Conservation (phyloP, 1,140 invertebrate species). For the Grapholita molesta region DNA sequence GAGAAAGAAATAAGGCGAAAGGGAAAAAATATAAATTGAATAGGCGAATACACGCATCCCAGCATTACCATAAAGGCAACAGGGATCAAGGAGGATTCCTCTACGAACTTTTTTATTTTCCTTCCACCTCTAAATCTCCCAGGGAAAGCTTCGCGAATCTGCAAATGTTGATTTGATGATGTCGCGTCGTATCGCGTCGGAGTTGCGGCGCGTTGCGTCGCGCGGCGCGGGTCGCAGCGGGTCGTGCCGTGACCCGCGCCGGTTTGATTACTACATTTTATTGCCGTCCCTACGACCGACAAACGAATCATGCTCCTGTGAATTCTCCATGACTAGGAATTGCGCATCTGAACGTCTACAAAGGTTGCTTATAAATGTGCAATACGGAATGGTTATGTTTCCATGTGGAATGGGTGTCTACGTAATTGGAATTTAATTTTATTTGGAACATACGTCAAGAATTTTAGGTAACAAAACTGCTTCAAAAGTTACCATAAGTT, state of each 20-base stretch:
- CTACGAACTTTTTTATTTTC: conserved; percentile 78
- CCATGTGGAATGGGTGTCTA: not conserved
- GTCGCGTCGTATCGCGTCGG: conserved; percentile 41
- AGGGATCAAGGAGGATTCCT: conserved; percentile 75
- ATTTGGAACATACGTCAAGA: no score
- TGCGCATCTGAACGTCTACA: not conserved
- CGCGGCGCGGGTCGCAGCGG: conserved; percentile 15
- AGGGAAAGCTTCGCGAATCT: conserved; percentile 75
- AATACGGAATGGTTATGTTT: not conserved
- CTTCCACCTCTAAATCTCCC: conserved; percentile 76
- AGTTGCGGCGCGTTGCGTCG: conserved; percentile 24
- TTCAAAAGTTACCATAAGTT: no score
- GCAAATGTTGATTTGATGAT: conserved; percentile 78
- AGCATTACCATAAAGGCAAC: conserved; percentile 77
- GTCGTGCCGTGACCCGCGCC: not conserved
- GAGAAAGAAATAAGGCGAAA: conserved; percentile 73
- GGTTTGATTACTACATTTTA: conserved; percentile 7
- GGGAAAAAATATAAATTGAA: conserved; percentile 78
- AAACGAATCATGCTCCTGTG: conserved; percentile 11
- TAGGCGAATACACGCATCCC: conserved; percentile 78
- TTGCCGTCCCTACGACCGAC: not conserved
- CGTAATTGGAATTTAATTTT: not conserved
- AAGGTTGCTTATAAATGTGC: not conserved
- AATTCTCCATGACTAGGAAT: conserved; percentile 8
- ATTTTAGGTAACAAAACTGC: no score